Base-by-base conservation (phyloP, 2,888 invertebrate species). In the Drosophila koepferae region DNA sequence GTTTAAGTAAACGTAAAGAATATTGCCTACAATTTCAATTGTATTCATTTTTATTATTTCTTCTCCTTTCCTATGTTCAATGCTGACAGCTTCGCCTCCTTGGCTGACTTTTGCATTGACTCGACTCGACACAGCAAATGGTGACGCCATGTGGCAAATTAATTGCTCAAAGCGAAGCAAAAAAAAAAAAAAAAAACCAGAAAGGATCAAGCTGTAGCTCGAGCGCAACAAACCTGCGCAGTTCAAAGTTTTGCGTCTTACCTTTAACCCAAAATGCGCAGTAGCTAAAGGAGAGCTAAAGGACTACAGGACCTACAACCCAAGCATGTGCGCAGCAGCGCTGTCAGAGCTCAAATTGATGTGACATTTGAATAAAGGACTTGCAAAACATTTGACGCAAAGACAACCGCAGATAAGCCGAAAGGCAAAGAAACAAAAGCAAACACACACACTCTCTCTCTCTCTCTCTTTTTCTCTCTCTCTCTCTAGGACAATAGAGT, bases 311-410 rank as follows among this genome's bases (percentile, higher is more conserved):
- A 65, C 34, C 34, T 28, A 16, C 16, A 28, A 0, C 4, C 16
- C 9, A 28, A 28, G 4, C 20, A 56, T 73, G 56, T 72, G 59
- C 74, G 74, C 71, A 74, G 59, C 31, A 31, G 28, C 51, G 28
- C 46, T 71, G 72, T 48, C 72, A 36, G 62, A 12, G 9, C 40
- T 41, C 48, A 44, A 77, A 77, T 71, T 80, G 79, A 82, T 82
- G 72, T 85, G 86, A 85, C 86, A 74, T 81, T 77, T 62, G 55
- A 46, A 85, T 84, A 85, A 84, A 80, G 75, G 74, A 81, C 86
- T 78, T 34, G 23, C 41, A 12, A 41, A 43, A 20, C 55, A 43
- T 23, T 62, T 74, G 72, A 66, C 56, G 56, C 56, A 43, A 18
- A 40, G 60, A 66, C 74, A 84, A 84, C 85, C 86, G 82, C 86